Percentiles rank a stretch among this genome's conserved stretches.
Evolutionary conservation across 2,797 vertebrate species (phyloP).

Genomic region (Danio jaintianensis): DNA sequence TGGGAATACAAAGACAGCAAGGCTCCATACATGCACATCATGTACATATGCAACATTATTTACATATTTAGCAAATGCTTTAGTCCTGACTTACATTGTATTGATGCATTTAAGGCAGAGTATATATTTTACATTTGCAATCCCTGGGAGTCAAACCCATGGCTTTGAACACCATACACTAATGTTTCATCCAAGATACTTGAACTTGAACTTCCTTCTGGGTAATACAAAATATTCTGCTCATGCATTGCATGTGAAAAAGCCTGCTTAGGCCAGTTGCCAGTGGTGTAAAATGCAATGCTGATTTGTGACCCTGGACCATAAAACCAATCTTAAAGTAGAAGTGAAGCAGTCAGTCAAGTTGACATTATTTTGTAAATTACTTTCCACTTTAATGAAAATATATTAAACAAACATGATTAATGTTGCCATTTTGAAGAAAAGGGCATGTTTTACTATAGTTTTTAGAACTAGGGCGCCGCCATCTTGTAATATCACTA

Average conservation of each 20-base stretch:
- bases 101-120: neutral
- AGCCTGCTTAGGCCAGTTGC: neutral
- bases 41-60: neutral
- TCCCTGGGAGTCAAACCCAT: neutral
- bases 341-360: too few species aligned
- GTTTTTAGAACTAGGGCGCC: too few species aligned
- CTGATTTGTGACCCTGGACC: too few species aligned
- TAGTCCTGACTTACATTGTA: neutral
- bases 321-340: too few species aligned
- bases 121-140: neutral
- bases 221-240: neutral
- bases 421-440: too few species aligned
- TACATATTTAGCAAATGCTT: neutral
- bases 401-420: too few species aligned
- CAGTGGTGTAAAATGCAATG: neutral
- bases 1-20: neutral
- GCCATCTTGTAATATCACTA: too few species aligned
- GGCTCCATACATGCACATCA: neutral
- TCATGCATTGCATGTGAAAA: too few species aligned
- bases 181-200: neutral
- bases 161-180: neutral
- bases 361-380: too few species aligned
- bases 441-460: too few species aligned
- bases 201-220: neutral
- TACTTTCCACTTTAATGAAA: too few species aligned